phyloP scores from a whole-genome alignment of 2,113 vertebrate genomes.

The Cardinalis cardinalis region DNA sequence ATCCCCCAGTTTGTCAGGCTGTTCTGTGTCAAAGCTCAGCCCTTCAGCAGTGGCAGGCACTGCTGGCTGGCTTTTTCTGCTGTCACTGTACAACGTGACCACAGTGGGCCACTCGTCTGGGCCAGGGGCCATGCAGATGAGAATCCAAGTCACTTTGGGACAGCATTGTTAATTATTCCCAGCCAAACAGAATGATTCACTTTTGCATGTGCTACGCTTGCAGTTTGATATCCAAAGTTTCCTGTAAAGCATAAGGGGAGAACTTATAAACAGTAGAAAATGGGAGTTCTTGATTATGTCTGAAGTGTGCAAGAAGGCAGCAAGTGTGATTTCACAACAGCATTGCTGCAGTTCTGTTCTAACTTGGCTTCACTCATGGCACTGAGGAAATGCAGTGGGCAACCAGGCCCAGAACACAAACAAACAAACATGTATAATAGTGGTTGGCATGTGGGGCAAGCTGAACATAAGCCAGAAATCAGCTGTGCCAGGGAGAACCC shows the following conservation, averaged over 20 bases:
- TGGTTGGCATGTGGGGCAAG: neutral
- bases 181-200: neutral
- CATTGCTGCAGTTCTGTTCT: neutral
- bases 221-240: neutral
- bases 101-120: neutral
- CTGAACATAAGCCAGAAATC: neutral
- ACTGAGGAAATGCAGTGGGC: neutral
- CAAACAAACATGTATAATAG: neutral
- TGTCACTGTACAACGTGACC: neutral
- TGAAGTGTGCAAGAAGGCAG: constrained; percentile 6
- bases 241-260: neutral
- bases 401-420: neutral
- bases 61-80: neutral
- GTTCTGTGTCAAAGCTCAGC: neutral
- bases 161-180: neutral
- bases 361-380: neutral
- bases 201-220: neutral
- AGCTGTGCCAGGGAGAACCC: neutral
- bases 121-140: neutral
- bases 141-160: neutral
- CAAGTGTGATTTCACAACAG: neutral
- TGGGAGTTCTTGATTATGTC: neutral
- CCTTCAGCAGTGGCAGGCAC: neutral
- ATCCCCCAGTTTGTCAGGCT: neutral
- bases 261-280: neutral